phyloP scores from a whole-genome alignment of 1,140 invertebrate genomes.

The Hetaerina americana region DNA sequence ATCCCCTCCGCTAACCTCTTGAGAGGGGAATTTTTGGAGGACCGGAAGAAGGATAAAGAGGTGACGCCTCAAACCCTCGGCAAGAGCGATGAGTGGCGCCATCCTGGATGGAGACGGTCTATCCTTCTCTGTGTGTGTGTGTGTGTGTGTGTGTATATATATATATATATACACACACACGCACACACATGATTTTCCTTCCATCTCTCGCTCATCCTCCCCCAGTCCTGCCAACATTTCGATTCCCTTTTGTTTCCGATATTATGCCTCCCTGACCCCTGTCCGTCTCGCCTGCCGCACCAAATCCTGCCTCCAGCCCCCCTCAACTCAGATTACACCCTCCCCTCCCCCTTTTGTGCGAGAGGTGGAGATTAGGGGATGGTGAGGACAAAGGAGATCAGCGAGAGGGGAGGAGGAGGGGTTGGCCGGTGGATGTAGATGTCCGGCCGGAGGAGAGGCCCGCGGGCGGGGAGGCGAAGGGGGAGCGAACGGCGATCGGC shows the following conservation, averaged over 20 bases:
- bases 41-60: not conserved
- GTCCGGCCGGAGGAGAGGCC: no score
- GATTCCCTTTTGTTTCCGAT: not conserved
- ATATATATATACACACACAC: no score
- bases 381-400: not conserved
- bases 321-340: not conserved
- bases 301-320: no score
- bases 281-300: no score
- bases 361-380: not conserved
- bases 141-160: no score
- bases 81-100: not conserved
- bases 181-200: no score
- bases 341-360: not conserved
- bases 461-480: no score
- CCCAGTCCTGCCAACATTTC: not conserved
- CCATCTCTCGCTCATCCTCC: no score
- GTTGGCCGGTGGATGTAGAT: not conserved
- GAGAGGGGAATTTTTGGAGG: not conserved
- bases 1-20: not conserved
- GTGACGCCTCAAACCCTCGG: not conserved
- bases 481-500: no score
- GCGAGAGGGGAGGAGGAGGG: not conserved
- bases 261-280: no score
- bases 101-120: not conserved
- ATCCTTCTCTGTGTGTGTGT: no score